These are phyloP conservation scores for Rhyacophila brunnea DNA, from an alignment of 1,140 invertebrate species.

Conservation along the genomic window DNA sequence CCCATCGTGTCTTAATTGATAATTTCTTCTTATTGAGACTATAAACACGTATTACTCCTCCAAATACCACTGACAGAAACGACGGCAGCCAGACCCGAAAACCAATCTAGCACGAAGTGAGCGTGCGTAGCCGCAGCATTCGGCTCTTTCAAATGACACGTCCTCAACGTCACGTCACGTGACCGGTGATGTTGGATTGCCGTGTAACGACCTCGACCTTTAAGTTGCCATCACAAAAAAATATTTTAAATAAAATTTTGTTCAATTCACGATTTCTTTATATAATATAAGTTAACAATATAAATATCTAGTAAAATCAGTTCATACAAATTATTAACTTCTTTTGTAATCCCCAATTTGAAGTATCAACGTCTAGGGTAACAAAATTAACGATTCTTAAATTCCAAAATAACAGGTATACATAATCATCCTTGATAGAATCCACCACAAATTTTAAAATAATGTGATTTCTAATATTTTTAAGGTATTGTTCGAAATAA, in stretches of 20 bases:
- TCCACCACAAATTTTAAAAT: too few relatives aligned
- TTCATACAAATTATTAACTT: too few relatives aligned
- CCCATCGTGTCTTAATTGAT: conserved; percentile 30
- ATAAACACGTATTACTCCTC: conserved; percentile 27
- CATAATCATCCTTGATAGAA: too few relatives aligned
- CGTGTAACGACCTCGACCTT: conserved; percentile 3
- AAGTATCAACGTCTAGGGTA: too few relatives aligned
- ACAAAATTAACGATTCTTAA: too few relatives aligned
- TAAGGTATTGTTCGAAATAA: too few relatives aligned
- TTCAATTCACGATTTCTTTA: too few relatives aligned
- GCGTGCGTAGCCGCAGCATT: conserved; percentile 27
- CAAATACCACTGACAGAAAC: conserved; percentile 23
- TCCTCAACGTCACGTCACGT: conserved; percentile 65
- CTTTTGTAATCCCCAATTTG: too few relatives aligned
- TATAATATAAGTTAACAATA: too few relatives aligned
- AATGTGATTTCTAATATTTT: too few relatives aligned
- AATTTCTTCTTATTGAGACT: conserved; percentile 8
- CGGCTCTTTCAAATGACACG: conserved; percentile 51
- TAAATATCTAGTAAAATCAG: too few relatives aligned
- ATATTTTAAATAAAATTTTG: not conserved
- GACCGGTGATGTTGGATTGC: conserved; percentile 65
- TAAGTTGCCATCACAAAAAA: conserved; percentile 35
- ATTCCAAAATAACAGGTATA: too few relatives aligned
- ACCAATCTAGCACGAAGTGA: conserved; percentile 25
- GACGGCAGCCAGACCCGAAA: conserved; percentile 15